Conservation (phyloP, 2,113 vertebrate species). For the Conger conger region DNA sequence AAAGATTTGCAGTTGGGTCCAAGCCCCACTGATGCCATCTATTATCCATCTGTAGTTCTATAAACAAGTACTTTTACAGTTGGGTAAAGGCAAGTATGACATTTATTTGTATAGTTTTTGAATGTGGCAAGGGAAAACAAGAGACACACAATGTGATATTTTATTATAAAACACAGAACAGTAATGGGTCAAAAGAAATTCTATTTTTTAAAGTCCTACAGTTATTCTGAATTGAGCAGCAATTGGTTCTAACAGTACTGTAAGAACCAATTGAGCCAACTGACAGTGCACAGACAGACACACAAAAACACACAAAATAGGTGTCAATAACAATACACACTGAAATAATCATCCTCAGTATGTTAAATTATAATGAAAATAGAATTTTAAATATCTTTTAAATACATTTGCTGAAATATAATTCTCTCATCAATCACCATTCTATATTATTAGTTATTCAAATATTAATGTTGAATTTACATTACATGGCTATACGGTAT, state of each 20-base stretch:
- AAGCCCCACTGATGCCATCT: not conserved
- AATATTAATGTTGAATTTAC: constrained; percentile 66
- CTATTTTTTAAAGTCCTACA: constrained; percentile 4
- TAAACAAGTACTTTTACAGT: not conserved
- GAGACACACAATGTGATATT: constrained; percentile 1
- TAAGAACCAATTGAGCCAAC: not conserved
- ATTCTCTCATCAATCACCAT: constrained; percentile 73
- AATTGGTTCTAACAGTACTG: not conserved
- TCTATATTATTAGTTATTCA: constrained; percentile 66
- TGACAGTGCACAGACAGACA: not conserved
- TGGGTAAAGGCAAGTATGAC: not conserved
- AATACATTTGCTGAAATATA: constrained; percentile 77
- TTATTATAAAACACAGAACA: constrained; percentile 24
- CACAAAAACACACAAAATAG: not conserved
- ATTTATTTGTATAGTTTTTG: not conserved
- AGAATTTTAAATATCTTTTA: constrained; percentile 79
- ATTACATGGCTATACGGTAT: constrained; percentile 72
- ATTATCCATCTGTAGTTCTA: not conserved
- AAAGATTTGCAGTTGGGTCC: too few species aligned
- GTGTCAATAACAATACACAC: not conserved
- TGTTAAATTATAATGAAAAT: constrained; percentile 64
- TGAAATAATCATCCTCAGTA: not conserved
- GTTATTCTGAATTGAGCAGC: constrained; percentile 19
- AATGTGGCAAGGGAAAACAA: not conserved
- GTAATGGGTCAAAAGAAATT: not conserved